Evolutionary conservation across 2,888 invertebrate genomes (phyloP).

Genomic region (Andrena dorsata): DNA sequence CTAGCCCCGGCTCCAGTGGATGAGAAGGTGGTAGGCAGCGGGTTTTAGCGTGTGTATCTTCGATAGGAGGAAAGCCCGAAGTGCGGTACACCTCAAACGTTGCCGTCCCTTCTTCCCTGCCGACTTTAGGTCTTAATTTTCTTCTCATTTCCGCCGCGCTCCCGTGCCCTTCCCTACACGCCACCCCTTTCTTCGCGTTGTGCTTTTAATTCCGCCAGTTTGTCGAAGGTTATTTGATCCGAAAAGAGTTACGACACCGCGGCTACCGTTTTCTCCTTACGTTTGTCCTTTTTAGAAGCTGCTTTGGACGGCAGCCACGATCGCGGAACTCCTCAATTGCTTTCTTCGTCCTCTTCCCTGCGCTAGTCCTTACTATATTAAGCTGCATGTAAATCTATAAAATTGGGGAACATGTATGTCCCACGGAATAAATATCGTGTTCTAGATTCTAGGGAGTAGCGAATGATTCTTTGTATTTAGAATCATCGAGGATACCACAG

Average conservation of each 20-base stretch:
- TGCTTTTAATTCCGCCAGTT: conserved; percentile 37
- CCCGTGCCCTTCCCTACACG: neutral
- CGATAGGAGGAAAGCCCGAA: conserved; percentile 56
- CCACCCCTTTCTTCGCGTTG: conserved; percentile 1
- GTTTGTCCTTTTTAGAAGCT: conserved; percentile 10
- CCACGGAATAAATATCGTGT: too few relatives aligned
- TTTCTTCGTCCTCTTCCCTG: neutral
- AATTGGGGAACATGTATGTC: neutral
- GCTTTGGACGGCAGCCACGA: conserved; percentile 15
- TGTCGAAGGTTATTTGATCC: conserved; percentile 36
- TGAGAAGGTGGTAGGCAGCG: conserved; percentile 64
- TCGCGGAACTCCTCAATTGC: neutral
- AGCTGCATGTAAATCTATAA: neutral
- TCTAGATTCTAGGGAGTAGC: too few relatives aligned
- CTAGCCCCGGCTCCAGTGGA: conserved; percentile 75
- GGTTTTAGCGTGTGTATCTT: conserved; percentile 62
- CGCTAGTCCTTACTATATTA: neutral
- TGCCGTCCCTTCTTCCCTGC: conserved; percentile 38
- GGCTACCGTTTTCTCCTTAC: conserved; percentile 1
- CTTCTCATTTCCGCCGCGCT: conserved; percentile 41
- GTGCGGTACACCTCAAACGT: conserved; percentile 60
- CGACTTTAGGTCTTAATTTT: conserved; percentile 66
- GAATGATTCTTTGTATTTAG: too few relatives aligned
- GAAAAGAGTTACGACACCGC: conserved; percentile 32
- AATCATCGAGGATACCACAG: too few relatives aligned